phyloP scores from a whole-genome alignment of 2,113 vertebrate species.

The Gavialis gangeticus region DNA sequence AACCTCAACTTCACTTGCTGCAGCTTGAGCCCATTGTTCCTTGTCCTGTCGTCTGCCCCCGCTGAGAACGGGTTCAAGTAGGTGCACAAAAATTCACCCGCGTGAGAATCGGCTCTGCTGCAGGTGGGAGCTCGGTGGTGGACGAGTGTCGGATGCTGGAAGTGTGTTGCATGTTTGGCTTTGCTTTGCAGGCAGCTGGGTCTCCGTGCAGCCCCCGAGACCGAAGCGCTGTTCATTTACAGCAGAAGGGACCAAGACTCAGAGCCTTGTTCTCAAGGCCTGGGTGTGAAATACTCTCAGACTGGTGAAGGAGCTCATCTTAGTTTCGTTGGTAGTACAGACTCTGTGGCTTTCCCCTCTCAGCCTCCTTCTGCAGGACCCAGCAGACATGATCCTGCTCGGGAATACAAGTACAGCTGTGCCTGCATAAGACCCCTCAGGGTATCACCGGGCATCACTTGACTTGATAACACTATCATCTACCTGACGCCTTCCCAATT shows the following conservation, averaged over 20 bases:
- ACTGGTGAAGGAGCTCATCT: not conserved
- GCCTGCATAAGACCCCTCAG: no score
- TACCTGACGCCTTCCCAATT: no score
- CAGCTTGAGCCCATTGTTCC: no score
- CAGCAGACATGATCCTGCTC: not conserved
- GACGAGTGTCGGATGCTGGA: no score
- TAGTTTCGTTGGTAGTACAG: not conserved
- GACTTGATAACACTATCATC: not conserved
- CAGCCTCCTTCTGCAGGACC: not conserved
- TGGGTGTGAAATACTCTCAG: not conserved
- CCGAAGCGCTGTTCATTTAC: no score
- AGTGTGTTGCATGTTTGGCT: not conserved
- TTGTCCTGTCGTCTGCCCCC: no score
- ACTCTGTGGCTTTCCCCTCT: constrained; percentile 31
- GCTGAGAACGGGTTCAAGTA: no score
- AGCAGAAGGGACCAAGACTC: not conserved
- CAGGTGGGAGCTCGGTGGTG: no score
- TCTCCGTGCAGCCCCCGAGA: not conserved
- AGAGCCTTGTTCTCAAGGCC: not conserved
- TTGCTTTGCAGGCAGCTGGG: not conserved
- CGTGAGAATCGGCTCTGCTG: no score
- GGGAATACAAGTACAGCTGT: no score
- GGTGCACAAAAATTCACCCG: no score
- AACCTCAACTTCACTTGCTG: no score
- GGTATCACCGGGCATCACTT: not conserved